Percentiles rank a stretch among this genome's conserved stretches.
These are phyloP conservation scores for Apis dorsata DNA, from an alignment of 1,140 invertebrate species.

Conservation along the genomic window DNA sequence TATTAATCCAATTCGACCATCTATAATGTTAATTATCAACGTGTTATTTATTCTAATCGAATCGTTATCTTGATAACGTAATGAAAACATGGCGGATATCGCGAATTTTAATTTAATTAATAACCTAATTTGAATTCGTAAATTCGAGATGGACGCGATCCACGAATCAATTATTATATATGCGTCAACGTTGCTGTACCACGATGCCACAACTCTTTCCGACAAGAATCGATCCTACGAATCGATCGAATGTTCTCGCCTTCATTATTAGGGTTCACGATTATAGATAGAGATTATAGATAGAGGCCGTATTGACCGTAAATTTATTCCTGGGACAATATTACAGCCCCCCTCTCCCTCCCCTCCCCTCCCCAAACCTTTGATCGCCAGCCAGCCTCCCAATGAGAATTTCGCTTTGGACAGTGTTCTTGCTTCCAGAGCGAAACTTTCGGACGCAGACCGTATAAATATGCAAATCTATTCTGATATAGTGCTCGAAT, in stretches of 20 bases:
- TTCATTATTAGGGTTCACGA: background rate
- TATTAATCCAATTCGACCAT: background rate
- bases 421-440: constrained; percentile 19
- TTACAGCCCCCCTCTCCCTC: background rate
- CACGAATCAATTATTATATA: no score
- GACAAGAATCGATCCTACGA: background rate
- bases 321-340: constrained; percentile 23
- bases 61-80: background rate
- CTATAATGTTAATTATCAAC: background rate
- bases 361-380: background rate
- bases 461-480: constrained; percentile 36
- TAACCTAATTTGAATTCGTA: background rate
- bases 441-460: constrained; percentile 28
- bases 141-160: no score
- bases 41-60: background rate
- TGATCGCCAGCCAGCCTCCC: background rate
- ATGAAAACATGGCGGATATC: background rate
- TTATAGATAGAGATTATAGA: background rate
- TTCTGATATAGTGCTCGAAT: constrained; percentile 25
- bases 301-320: background rate
- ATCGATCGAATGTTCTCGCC: background rate
- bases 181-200: background rate
- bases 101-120: background rate
- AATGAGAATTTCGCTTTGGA: constrained; percentile 19
- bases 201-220: background rate